Base-by-base conservation (phyloP, 2,113 vertebrate genomes). In the Origma solitaria region DNA sequence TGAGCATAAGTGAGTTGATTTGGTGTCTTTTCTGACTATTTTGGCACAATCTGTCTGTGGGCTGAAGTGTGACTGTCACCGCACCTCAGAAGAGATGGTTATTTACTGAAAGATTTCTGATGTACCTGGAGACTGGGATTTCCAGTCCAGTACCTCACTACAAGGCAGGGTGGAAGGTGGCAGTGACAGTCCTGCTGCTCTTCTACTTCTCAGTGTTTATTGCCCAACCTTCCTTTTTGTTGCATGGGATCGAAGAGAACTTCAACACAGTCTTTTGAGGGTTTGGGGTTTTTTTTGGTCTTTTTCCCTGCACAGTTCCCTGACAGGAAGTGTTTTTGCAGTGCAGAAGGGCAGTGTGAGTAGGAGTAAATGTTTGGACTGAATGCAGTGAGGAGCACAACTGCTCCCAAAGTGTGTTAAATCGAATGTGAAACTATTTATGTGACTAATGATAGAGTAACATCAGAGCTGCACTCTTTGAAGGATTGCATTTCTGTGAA, bases 191-290 rank as follows among this genome's bases (percentile, higher is more conserved):
- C 47, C 71, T 71, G 25, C 35, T 71, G 15, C 37, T 87, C n/a
- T 61, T 61, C 54, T 25, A 9, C 47, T 61, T 75, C 17, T 5
- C 23, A 49, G 9, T 19, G 30, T 18, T 60, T 57, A 2, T 12
- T 84, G 37, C 61, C 37, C 82, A 28, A 17, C 22, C 25, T 37
- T 71, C 8, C 12, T 38, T 88, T 40, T 50, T 79, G 20, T 42
- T 71, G 9, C 1, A 4, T 0, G 0, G 21, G 12, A 6, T 35
- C 57, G 8, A 8, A 53, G 53, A 44, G 65, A 42, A 75, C 7
- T 60, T 60, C 35, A 62, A 4, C 9, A 27, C 4, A 4, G 4
- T 8, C 54, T 49, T 35, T 44, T 47, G 7, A 2, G 7, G 30
- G 47, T 49, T 49, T 45, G 23, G 9, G 3, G 7, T 2, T 12